Evolutionary conservation across 1,140 invertebrate genomes (phyloP).

Genomic region (Paraescarpia echinospica): DNA sequence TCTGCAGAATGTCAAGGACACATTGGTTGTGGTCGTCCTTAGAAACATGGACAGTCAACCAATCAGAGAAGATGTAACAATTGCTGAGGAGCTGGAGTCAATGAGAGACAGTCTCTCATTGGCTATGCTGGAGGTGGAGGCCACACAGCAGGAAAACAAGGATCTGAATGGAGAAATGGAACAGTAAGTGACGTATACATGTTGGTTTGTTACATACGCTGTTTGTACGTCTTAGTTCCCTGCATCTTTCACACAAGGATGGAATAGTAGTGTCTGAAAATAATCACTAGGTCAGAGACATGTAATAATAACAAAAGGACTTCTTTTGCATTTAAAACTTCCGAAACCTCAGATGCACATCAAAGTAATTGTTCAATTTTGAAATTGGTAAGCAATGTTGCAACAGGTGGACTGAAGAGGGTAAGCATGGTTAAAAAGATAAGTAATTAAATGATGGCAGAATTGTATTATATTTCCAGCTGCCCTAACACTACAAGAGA

Average conservation of each 20-base stretch:
- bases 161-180: conserved; percentile 1
- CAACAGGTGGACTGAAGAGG: neutral
- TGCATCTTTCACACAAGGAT: neutral
- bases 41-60: neutral
- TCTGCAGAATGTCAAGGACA: neutral
- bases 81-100: neutral
- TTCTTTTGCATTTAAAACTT: too few species aligned
- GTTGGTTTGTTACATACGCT: too few species aligned
- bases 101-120: neutral
- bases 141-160: conserved; percentile 6
- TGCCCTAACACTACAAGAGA: too few species aligned
- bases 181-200: neutral
- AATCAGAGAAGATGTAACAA: neutral
- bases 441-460: too few species aligned
- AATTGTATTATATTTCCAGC: too few species aligned
- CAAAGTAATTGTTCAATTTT: neutral
- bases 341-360: too few species aligned
- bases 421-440: neutral
- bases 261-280: neutral
- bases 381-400: neutral
- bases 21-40: neutral
- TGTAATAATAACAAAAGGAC: too few species aligned
- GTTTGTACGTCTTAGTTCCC: neutral
- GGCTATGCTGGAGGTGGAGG: neutral
- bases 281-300: neutral